Evolutionary conservation across 1,140 invertebrate genomes (phyloP).

Genomic region (Bombus pyrosoma): DNA sequence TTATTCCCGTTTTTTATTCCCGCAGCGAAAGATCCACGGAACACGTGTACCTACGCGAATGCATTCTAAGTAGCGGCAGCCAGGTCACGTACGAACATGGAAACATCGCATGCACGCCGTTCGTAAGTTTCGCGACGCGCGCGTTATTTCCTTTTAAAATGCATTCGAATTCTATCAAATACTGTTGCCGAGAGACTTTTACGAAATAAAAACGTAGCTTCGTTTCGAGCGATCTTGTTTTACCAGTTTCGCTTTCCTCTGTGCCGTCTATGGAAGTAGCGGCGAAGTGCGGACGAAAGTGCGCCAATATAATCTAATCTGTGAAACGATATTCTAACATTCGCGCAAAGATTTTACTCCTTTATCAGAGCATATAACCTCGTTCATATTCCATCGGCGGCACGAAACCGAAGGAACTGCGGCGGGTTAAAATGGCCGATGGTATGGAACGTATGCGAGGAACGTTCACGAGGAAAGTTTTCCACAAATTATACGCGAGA

Average conservation of each 20-base stretch:
- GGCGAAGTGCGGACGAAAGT: not conserved
- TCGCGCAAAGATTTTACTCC: too few relatives aligned
- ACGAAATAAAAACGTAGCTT: not conserved
- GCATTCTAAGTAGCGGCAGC: conserved; percentile 9
- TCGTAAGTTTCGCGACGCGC: not conserved
- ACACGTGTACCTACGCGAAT: not conserved
- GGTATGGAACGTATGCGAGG: too few relatives aligned
- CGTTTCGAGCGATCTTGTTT: not conserved
- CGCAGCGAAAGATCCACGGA: not conserved
- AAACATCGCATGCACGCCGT: not conserved
- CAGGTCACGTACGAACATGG: not conserved
- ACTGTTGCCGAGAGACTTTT: not conserved
- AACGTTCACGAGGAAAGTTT: too few relatives aligned
- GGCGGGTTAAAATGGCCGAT: too few relatives aligned
- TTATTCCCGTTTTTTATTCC: conserved; percentile 9
- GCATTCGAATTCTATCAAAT: conserved; percentile 4
- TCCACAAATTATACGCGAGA: not conserved
- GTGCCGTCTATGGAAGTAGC: not conserved
- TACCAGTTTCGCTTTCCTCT: not conserved
- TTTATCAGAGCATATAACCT: too few relatives aligned
- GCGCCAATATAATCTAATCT: not conserved
- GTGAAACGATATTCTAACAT: too few relatives aligned
- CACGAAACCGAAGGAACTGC: too few relatives aligned
- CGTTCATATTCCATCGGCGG: too few relatives aligned
- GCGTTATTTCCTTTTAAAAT: not conserved